Evolutionary conservation across 2,888 invertebrate genomes (phyloP), one percentile per base, ranked within the genome.

Genomic region (Drosophila silvestris): DNA sequence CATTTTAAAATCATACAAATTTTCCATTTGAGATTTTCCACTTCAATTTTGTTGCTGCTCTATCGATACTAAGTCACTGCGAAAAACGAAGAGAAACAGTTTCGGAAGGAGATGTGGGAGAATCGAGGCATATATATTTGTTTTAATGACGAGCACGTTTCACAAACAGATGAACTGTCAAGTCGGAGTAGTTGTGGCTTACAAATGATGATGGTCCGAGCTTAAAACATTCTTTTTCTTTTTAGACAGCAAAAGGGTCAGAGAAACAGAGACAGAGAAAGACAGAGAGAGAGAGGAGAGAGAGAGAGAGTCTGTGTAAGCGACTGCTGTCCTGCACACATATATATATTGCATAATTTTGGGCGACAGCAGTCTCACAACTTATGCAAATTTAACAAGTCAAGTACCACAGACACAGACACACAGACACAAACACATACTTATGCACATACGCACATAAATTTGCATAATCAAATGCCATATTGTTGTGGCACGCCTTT

Each of bases 391-490:
- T 88, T 82, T 78, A 82, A 87, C 79, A 87, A 87, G 85, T 75
- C 90, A 86, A 90, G 90, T 83, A 81, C 71, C 70, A 44, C 37
- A 32, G 7, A 39, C 51, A 68, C 54, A 74, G 44, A 39, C 56
- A 51, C 39, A 51, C 66, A 69, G 39, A 57, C 63, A 60, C 41
- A 44, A 58, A 47, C 19, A 52, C 57, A 51, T 30, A 44, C 22
- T 12, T n/a, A 69, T 28, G 57, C 58, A 35, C 58, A 70, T 47
- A 30, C 57, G 60, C 22, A 37, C 44, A 62, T 47, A 67, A 69
- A 87, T 88, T 88, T 90, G 84, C 89, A 90, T 85, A 85, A 90
- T 90, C 90, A 90, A 89, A 90, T 90, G 86, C 70, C 86, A 90
- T 86, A 90, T 83, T 88, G 85, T 78, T 81, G 76, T 61, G 70